Percentiles rank a stretch among this genome's conserved stretches.
Conservation (phyloP, 2,888 invertebrate species). For the Hydroisotoma schaefferi region DNA sequence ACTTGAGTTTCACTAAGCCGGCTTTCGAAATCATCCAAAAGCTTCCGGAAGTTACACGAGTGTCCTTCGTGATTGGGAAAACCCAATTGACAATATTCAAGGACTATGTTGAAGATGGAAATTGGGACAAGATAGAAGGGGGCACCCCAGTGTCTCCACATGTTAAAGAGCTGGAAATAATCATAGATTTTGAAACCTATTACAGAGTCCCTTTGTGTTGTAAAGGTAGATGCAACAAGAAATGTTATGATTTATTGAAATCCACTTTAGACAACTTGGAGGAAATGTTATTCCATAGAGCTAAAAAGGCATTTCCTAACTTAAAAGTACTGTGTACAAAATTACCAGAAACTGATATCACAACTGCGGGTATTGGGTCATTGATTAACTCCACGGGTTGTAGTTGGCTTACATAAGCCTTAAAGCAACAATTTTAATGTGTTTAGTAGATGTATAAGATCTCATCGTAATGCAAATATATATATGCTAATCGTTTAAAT, state of each 20-base stretch:
- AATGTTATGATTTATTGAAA: conserved; percentile 7
- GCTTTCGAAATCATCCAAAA: conserved; percentile 13
- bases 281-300: conserved; percentile 16
- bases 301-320: conserved; percentile 17
- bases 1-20: conserved; percentile 4
- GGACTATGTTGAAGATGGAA: no score
- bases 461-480: no score
- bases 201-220: conserved; percentile 10
- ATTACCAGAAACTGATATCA: conserved; percentile 16
- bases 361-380: conserved; percentile 8
- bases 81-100: conserved; percentile 2
- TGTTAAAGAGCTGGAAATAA: conserved; percentile 14
- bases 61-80: conserved; percentile 14
- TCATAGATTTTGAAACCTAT: conserved; percentile 18
- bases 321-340: conserved; percentile 18
- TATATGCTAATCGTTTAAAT: no score
- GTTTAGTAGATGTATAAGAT: no score
- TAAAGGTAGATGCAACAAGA: not conserved
- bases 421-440: no score
- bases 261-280: conserved; percentile 9
- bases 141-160: conserved; percentile 1
- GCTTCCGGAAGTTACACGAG: conserved; percentile 14
- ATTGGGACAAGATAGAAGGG: no score
- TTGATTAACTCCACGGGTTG: conserved; percentile 14
- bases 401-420: no score